phyloP scores from a whole-genome alignment of 1,140 invertebrate species.

The Batillaria attramentaria region DNA sequence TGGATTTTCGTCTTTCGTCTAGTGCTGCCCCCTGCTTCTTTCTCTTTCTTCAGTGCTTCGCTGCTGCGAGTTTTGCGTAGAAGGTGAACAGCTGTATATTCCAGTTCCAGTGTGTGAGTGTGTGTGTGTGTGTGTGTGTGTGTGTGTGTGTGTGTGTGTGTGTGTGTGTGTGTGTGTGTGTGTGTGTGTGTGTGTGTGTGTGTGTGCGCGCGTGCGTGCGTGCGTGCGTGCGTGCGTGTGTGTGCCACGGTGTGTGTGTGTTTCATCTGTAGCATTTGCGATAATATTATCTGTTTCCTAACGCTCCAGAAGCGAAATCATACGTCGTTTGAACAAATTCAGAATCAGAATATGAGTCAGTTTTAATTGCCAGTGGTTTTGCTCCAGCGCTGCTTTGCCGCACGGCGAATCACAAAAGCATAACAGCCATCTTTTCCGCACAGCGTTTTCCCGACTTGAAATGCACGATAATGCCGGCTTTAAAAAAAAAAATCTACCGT shows the following conservation, averaged over 20 bases:
- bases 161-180: slow-evolving; percentile 3
- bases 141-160: no score
- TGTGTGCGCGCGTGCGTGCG: not conserved
- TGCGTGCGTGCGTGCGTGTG: not conserved
- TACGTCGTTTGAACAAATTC: no score
- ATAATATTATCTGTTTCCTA: no score
- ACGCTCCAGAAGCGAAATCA: no score
- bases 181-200: slow-evolving; percentile 9
- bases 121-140: not conserved
- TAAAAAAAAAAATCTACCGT: no score
- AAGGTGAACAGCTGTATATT: not conserved
- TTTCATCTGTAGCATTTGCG: not conserved
- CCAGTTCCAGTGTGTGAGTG: not conserved
- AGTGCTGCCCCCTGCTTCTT: not conserved
- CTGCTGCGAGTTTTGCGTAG: not conserved
- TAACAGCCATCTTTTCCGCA: no score
- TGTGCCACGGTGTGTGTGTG: not conserved
- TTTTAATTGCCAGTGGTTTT: not conserved
- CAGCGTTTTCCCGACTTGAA: no score
- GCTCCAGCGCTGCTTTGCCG: not conserved
- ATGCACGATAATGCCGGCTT: no score
- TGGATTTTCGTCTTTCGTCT: not conserved
- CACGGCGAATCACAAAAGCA: no score
- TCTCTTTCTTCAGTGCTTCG: not conserved
- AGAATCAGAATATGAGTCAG: not conserved